Evolutionary conservation across 2,797 vertebrate genomes (phyloP).

Genomic region (Clarias fuscus): DNA sequence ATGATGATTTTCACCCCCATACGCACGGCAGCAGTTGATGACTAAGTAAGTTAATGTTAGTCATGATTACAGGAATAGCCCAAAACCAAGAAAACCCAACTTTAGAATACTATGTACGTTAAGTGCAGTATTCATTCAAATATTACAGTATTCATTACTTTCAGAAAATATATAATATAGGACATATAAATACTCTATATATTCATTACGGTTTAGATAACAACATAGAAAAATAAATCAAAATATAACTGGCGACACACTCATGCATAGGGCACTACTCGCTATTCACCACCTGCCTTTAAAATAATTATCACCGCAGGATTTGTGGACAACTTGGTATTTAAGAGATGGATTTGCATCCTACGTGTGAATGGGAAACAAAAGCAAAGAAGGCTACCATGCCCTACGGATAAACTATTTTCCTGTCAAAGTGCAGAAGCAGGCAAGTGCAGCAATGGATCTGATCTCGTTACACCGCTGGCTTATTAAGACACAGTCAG

Average conservation of each 20-base stretch:
- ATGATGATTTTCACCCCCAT: background rate
- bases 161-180: too few species aligned
- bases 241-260: background rate
- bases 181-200: too few species aligned
- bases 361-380: background rate
- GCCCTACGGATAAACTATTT: constrained; percentile 6
- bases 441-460: constrained; percentile 54
- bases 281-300: constrained; percentile 4
- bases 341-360: constrained; percentile 9
- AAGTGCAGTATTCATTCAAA: background rate
- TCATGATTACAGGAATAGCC: too few species aligned
- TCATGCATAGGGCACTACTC: background rate
- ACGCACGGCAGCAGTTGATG: background rate
- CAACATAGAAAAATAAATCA: too few species aligned
- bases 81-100: background rate
- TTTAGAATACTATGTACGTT: background rate
- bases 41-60: background rate
- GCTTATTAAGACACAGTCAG: constrained; percentile 66
- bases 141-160: background rate
- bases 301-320: constrained; percentile 19
- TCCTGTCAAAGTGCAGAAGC: background rate
- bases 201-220: background rate
- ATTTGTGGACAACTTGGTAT: background rate
- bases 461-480: constrained; percentile 45
- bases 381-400: background rate